These are phyloP conservation scores for Naja naja DNA, from an alignment of 2,113 vertebrate species.

Conservation along the genomic window DNA sequence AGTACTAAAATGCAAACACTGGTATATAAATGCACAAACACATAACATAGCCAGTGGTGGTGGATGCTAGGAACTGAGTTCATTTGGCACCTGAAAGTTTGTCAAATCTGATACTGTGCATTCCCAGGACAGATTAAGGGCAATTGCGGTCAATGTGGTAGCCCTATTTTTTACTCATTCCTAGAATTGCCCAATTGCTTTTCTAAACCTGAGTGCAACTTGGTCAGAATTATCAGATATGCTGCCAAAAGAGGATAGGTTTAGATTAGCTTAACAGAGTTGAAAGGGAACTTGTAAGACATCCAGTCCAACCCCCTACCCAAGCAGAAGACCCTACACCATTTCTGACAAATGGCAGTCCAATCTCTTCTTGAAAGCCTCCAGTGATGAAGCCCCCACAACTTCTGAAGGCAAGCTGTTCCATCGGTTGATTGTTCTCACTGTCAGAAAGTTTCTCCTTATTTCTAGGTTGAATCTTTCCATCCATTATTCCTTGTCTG, in stretches of 20 bases:
- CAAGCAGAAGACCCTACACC: too few relatives aligned
- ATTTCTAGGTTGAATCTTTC: too few relatives aligned
- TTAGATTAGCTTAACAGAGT: too few relatives aligned
- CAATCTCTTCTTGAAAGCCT: too few relatives aligned
- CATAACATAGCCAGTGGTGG: background rate
- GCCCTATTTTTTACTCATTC: background rate
- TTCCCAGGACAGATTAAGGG: background rate
- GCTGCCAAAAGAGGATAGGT: background rate
- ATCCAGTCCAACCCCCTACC: too few relatives aligned
- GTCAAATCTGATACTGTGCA: background rate
- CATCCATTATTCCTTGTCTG: too few relatives aligned
- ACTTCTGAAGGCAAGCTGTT: too few relatives aligned
- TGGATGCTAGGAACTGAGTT: background rate
- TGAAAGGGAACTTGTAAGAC: too few relatives aligned
- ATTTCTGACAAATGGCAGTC: too few relatives aligned
- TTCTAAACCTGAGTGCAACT: background rate
- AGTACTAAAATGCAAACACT: background rate
- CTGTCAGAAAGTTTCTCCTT: too few relatives aligned
- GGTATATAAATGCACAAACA: background rate
- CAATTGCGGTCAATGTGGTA: background rate
- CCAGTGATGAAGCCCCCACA: too few relatives aligned
- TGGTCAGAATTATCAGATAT: background rate
- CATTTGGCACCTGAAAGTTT: background rate
- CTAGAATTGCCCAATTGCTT: background rate
- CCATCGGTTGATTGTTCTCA: too few relatives aligned